These are phyloP conservation scores for Anableps anableps DNA, from an alignment of 2,797 vertebrate genomes.

Conservation along the genomic window DNA sequence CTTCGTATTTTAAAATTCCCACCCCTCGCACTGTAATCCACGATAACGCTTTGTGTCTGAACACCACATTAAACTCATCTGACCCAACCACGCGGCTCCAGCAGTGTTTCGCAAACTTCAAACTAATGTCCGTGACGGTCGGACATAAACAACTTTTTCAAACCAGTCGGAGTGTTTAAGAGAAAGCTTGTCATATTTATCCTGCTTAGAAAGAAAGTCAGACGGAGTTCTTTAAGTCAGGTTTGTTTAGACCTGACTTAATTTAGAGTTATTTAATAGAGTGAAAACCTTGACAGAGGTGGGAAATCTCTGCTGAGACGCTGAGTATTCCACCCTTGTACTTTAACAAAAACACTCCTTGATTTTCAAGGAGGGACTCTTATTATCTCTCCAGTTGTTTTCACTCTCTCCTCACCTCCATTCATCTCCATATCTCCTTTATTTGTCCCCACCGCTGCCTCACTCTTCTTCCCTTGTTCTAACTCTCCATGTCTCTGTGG, in stretches of 20 bases:
- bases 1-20: no score
- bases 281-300: not conserved
- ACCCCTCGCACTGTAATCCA: no score
- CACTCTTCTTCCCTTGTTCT: not conserved
- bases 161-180: not conserved
- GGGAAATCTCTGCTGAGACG: constrained; percentile 1
- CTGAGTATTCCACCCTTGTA: constrained; percentile 8
- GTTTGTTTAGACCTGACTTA: not conserved
- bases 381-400: constrained; percentile 48
- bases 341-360: constrained; percentile 19
- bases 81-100: not conserved
- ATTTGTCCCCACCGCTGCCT: constrained; percentile 35
- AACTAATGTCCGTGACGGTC: no score
- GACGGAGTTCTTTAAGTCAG: not conserved
- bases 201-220: not conserved
- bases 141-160: not conserved
- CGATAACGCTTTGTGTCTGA: not conserved
- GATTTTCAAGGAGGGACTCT: constrained; percentile 38
- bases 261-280: not conserved
- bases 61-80: not conserved
- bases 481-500: constrained; percentile 3
- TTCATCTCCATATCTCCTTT: constrained; percentile 63
- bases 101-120: not conserved
- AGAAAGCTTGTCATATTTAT: not conserved
- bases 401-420: constrained; percentile 36